Base-by-base conservation (phyloP, 2,888 invertebrate genomes). In the Suillia variegata region DNA sequence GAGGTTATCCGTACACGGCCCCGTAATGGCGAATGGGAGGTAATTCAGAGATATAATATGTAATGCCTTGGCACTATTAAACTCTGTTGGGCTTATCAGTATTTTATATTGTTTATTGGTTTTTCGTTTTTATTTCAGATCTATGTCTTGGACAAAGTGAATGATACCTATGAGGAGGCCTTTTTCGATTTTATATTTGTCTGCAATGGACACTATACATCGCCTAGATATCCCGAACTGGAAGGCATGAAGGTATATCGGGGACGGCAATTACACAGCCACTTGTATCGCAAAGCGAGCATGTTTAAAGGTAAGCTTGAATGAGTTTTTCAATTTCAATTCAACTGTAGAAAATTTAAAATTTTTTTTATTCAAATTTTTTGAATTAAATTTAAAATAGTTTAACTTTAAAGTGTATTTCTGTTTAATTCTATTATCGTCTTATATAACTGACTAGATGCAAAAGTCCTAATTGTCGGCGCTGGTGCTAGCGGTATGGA, bases 401-500 rank as follows among this genome's bases (percentile, higher is more conserved):
- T n/a, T n/a, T n/a, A n/a, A n/a, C n/a, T n/a, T n/a, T n/a, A n/a
- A n/a, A n/a, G n/a, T n/a, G n/a, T n/a, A n/a, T n/a, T n/a, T n/a
- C n/a, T n/a, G n/a, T n/a, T n/a, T n/a, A n/a, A n/a, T n/a, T n/a
- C n/a, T n/a, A n/a, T n/a, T n/a, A n/a, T n/a, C n/a, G n/a, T n/a
- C n/a, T n/a, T n/a, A n/a, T n/a, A n/a, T n/a, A n/a, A n/a, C n/a
- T n/a, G n/a, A n/a, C n/a, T 85, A 88, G 75, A 85, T 83, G 20
- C 87, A 70, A 85, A 81, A 2, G 93, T 96, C 0, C 85, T 93
- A 24, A 87, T 94, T 12, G 84, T 96, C 20, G 96, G 96, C 1
- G 94, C 93, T 0, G 93, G 93, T 0, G 91, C 94, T 21, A 95
- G 95, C 1, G 96, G 95, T 51, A 85, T 90, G 80, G 92, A 92